Conservation (phyloP, 2,797 vertebrate species). For the Brachymystax lenok region DNA sequence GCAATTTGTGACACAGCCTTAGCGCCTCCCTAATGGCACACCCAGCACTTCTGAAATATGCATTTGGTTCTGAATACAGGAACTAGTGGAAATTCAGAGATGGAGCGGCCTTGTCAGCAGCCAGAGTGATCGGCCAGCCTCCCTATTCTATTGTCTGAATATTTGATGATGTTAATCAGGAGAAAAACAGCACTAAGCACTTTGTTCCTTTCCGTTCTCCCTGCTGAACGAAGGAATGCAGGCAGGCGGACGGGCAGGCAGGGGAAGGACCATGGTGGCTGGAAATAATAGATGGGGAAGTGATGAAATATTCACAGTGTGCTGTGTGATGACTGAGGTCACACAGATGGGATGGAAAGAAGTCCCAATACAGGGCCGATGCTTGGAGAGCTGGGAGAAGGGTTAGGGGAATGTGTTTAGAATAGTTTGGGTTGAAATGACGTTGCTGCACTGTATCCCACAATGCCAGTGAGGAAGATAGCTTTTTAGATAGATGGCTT, state of each 20-base stretch:
- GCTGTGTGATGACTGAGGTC: constrained; percentile 46
- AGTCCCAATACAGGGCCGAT: background rate
- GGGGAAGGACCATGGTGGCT: background rate
- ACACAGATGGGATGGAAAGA: constrained; percentile 7
- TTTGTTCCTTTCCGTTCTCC: constrained; percentile 56
- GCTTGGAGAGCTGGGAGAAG: background rate
- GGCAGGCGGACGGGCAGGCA: background rate
- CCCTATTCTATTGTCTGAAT: constrained; percentile 71
- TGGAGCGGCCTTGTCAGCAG: constrained; percentile 55
- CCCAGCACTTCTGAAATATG: constrained; percentile 71
- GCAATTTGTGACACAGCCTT: background rate
- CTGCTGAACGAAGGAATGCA: background rate
- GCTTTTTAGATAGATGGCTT: background rate
- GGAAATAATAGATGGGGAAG: constrained; percentile 61
- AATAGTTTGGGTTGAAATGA: background rate
- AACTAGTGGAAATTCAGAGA: constrained; percentile 24
- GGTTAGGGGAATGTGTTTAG: background rate
- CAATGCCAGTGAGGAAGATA: background rate
- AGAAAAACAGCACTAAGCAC: constrained; percentile 74
- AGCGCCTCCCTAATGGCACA: constrained; percentile 37
- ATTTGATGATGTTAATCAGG: constrained; percentile 75
- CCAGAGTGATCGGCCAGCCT: constrained; percentile 44
- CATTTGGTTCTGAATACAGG: constrained; percentile 49
- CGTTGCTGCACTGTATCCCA: background rate
- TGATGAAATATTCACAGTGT: constrained; percentile 73